A percentile compares a stretch with the other conserved stretches of the same genome.
phyloP scores from a whole-genome alignment of 2,888 invertebrate species.

The Tiliacea citrago region DNA sequence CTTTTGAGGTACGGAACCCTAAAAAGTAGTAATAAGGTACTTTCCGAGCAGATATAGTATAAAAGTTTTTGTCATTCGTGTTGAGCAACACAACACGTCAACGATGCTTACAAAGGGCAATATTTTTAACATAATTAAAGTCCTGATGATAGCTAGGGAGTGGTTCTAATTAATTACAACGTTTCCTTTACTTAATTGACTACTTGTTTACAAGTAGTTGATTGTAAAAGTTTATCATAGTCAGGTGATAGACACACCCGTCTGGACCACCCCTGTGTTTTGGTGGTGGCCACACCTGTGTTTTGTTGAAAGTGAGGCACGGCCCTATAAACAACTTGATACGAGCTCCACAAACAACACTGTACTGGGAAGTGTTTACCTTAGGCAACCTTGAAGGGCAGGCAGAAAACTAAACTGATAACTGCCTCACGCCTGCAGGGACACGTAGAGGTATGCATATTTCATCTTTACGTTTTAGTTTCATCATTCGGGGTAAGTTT shows the following conservation, averaged over 20 bases:
- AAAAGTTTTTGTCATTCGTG: background rate
- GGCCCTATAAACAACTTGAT: conserved; percentile 30
- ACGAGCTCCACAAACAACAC: conserved; percentile 15
- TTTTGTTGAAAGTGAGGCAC: conserved; percentile 32
- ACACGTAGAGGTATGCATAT: background rate
- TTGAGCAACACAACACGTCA: background rate
- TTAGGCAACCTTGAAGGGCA: background rate
- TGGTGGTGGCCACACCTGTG: conserved; percentile 45
- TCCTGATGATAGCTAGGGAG: conserved; percentile 1
- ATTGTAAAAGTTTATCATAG: conserved; percentile 20
- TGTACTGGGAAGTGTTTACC: background rate
- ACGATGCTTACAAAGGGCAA: background rate
- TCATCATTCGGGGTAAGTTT: background rate
- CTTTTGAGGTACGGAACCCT: too few species aligned
- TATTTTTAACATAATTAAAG: background rate
- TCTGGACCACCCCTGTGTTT: conserved; percentile 41
- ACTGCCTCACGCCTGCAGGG: background rate
- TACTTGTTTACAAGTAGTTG: conserved; percentile 16
- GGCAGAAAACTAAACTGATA: background rate
- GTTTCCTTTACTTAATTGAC: conserved; percentile 37
- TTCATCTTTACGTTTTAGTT: background rate
- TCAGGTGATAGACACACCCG: conserved; percentile 27
- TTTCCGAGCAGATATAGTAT: too few species aligned
- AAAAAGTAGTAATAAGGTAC: too few species aligned
- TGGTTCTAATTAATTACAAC: conserved; percentile 21